A percentile compares a stretch with the other conserved stretches of the same genome.
phyloP scores from a whole-genome alignment of 2,113 vertebrate species.

The Prionailurus viverrinus region DNA sequence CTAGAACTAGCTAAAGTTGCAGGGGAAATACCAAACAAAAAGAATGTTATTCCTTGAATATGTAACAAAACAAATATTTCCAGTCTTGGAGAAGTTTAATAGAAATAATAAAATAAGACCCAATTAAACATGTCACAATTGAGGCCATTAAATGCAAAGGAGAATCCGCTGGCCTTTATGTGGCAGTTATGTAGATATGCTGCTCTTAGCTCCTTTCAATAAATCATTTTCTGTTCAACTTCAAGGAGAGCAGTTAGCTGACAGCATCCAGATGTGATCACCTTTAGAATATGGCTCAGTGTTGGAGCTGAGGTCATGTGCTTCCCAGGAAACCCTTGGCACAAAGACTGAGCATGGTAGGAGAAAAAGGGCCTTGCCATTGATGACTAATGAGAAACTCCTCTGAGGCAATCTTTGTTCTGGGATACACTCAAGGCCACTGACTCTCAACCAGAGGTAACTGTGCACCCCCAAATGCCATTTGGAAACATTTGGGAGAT shows the following conservation, averaged over 20 bases:
- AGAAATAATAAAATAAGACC: neutral
- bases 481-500: neutral
- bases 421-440: neutral
- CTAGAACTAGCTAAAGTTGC: neutral
- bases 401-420: neutral
- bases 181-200: neutral
- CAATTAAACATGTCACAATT: neutral
- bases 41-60: neutral
- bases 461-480: neutral
- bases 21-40: neutral
- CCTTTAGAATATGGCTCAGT: neutral
- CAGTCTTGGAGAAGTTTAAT: neutral
- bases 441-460: neutral
- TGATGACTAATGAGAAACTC: neutral
- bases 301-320: neutral
- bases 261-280: neutral
- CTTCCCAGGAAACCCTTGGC: neutral
- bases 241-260: neutral
- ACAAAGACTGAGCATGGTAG: neutral
- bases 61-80: neutral
- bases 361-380: neutral
- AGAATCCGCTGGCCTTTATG: neutral
- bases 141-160: neutral
- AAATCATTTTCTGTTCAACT: neutral
- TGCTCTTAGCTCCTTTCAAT: neutral